Evolutionary conservation across 2,888 invertebrate species (phyloP), one percentile per base, ranked within the genome.

Genomic region (Drosophila subsilvestris): DNA sequence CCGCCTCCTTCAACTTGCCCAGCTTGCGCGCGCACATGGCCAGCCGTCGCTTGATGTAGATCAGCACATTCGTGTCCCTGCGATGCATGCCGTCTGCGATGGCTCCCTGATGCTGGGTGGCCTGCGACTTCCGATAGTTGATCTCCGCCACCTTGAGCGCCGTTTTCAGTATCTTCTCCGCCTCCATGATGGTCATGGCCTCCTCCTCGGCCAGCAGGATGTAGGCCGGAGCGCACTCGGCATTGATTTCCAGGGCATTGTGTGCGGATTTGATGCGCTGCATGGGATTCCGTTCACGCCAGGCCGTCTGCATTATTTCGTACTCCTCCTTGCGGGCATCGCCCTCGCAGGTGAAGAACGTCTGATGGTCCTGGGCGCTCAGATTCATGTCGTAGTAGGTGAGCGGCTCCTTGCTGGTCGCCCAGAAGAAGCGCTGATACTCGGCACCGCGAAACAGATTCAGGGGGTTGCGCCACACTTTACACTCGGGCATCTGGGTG

Each of bases 361-460:
- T 98, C 92, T 99, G 99, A 92, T 99, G 99, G 93, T 99, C 99
- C 93, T 99, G 99, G 20, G 99, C 99, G 0, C 98, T 98, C 49
- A 99, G 93, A 92, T 99, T 99, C 99, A 99, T 99, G 90, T 99
- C 99, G 92, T 99, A 98, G 93, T 98, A 99, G 0, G 99, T 99
- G 48, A 99, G 94, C 0, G 99, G 98, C 81, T 99, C 98, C 89
- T 98, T 97, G 80, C 96, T 96, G 1, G 97, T 97, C 0, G 96
- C 95, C 95, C 96, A 96, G 91, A 96, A 97, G 91, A 98, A 98
- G n/a, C 99, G 94, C 83, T 97, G 97, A 93, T 99, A 99, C 91
- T 99, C 99, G 0, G 98, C 97, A 7, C 99, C 99, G 53, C 99
- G 95, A 92, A 98, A 97, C 70, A 99, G 93, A 92, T 98, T 97